A percentile compares a stretch with the other conserved stretches of the same genome.
Evolutionary conservation across 2,113 vertebrate genomes (phyloP).

Genomic region (Athene noctua): DNA sequence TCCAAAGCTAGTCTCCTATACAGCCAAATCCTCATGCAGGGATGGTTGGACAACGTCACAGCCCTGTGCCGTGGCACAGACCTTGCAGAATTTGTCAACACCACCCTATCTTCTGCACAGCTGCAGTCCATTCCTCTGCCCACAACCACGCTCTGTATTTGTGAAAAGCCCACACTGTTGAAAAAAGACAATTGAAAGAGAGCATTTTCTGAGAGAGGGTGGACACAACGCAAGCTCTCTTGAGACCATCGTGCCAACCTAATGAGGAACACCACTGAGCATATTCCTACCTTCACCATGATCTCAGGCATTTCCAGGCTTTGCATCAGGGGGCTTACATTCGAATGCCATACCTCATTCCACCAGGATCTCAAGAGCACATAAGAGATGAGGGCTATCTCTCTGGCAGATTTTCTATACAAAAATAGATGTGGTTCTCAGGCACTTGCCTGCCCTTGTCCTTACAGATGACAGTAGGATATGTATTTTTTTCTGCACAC

Average conservation of each 20-base stretch:
- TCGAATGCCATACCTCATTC: background rate
- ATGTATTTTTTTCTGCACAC: accelerated
- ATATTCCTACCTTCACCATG: background rate
- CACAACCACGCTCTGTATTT: background rate
- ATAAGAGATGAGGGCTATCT: background rate
- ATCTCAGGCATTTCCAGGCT: background rate
- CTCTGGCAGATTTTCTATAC: background rate
- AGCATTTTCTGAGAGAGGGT: background rate
- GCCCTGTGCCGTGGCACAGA: accelerated
- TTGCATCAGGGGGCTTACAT: background rate
- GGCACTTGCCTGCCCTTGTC: background rate
- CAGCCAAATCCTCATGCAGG: background rate
- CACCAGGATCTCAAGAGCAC: background rate
- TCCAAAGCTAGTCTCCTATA: background rate
- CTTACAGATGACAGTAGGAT: background rate
- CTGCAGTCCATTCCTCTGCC: background rate
- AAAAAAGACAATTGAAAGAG: background rate
- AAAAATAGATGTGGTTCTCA: background rate
- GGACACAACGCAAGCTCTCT: accelerated
- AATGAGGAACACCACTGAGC: background rate
- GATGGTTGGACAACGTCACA: background rate
- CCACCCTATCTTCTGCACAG: background rate
- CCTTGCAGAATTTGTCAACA: background rate
- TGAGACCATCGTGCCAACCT: background rate
- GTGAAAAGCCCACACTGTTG: background rate